A percentile compares a stretch with the other conserved stretches of the same genome.
Conservation (phyloP, 2,888 invertebrate genomes). For the Blastobasis adustella region DNA sequence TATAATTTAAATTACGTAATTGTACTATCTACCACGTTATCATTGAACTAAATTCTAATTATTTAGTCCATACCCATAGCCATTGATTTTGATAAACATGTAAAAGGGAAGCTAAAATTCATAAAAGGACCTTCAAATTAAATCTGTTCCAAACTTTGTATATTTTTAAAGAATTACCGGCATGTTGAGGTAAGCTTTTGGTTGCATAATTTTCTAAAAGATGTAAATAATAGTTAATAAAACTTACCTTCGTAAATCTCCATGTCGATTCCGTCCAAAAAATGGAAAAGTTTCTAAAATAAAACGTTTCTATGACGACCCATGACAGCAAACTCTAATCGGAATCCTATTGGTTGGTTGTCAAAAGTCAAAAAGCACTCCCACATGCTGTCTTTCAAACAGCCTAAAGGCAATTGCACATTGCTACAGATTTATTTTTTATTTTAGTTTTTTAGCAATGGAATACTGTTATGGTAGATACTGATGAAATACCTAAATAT, state of each 20-base stretch:
- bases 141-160: conserved; percentile 27
- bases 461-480: too few relatives aligned
- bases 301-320: conserved; percentile 72
- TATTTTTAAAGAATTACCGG: too few relatives aligned
- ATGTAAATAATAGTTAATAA: conserved; percentile 17
- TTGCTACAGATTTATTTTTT: too few relatives aligned
- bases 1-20: too few relatives aligned
- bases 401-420: too few relatives aligned
- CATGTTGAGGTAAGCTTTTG: neutral
- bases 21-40: too few relatives aligned
- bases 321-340: conserved; percentile 64
- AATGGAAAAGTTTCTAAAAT: conserved; percentile 62
- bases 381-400: conserved; percentile 1
- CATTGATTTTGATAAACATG: too few relatives aligned
- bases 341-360: conserved; percentile 38
- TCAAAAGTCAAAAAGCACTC: conserved; percentile 5
- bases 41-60: too few relatives aligned
- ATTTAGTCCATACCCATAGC: too few relatives aligned
- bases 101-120: too few relatives aligned
- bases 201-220: conserved; percentile 11
- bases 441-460: too few relatives aligned
- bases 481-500: too few relatives aligned
- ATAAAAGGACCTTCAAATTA: conserved; percentile 22
- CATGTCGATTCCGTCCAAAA: conserved; percentile 64
- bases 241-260: conserved; percentile 64